Conservation (phyloP, 2,797 vertebrate genomes). For the Chelon labrosus region DNA sequence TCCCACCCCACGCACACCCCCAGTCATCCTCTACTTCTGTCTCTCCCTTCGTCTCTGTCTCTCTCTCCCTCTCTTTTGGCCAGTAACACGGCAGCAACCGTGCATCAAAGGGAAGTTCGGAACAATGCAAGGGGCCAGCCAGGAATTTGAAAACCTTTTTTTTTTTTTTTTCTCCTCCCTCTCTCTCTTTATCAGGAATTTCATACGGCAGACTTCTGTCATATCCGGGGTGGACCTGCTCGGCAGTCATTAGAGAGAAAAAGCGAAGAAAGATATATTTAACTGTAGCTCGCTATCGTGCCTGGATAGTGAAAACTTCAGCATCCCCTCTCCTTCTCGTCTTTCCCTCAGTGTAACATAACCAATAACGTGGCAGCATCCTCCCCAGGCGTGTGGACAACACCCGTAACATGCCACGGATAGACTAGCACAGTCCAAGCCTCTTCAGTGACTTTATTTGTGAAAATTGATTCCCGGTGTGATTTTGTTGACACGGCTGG, state of each 20-base stretch:
- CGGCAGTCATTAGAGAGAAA: constrained; percentile 20
- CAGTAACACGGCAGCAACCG: constrained; percentile 75
- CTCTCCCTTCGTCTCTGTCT: constrained; percentile 66
- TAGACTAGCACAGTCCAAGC: constrained; percentile 39
- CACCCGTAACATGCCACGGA: constrained; percentile 41
- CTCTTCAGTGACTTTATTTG: constrained; percentile 69
- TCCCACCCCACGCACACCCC: constrained; percentile 58
- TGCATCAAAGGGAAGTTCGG: constrained; percentile 83
- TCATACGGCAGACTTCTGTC: constrained; percentile 70
- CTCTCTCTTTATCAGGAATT: constrained; percentile 71
- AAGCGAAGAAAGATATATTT: constrained; percentile 61
- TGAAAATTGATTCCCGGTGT: constrained; percentile 63
- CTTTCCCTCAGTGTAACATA: constrained; percentile 49
- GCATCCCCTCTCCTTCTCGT: constrained; percentile 57
- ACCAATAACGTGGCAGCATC: constrained; percentile 50
- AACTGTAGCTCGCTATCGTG: constrained; percentile 48
- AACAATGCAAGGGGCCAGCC: constrained; percentile 81
- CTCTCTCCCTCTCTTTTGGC: constrained; percentile 58
- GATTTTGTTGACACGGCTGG: constrained; percentile 51
- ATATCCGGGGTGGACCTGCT: constrained; percentile 60
- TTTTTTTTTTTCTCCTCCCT: constrained; percentile 11
- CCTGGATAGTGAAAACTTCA: constrained; percentile 37
- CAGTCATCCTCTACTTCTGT: constrained; percentile 73
- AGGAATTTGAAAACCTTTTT: constrained; percentile 78
- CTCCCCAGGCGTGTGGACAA: constrained; percentile 27